These are phyloP conservation scores for Synergus gifuensis DNA, from an alignment of 2,888 invertebrate species.

Conservation along the genomic window DNA sequence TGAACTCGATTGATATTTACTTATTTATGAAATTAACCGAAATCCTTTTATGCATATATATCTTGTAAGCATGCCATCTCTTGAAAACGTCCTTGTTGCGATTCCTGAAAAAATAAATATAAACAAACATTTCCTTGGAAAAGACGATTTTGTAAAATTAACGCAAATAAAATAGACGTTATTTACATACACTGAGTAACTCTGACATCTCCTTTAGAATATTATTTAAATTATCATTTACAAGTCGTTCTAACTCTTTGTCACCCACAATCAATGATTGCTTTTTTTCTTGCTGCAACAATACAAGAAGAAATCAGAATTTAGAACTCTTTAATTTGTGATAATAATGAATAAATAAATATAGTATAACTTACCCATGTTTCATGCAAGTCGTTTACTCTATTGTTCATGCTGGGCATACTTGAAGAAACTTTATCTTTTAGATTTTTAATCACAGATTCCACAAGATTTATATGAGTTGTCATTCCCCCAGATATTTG, in stretches of 20 bases:
- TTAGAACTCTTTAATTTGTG: not conserved
- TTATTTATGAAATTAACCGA: not conserved
- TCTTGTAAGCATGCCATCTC: constrained; percentile 20
- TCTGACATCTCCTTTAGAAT: constrained; percentile 25
- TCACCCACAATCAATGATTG: not conserved
- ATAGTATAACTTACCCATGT: not conserved
- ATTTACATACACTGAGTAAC: not conserved
- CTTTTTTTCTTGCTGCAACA: constrained; percentile 20
- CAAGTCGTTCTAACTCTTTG: not conserved
- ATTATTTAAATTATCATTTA: constrained; percentile 28
- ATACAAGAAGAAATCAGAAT: not conserved
- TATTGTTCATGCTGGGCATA: constrained; percentile 16
- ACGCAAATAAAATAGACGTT: not conserved
- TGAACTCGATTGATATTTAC: not conserved
- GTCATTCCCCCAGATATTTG: not conserved
- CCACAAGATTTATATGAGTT: not conserved
- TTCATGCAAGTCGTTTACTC: constrained; percentile 10
- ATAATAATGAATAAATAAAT: not conserved
- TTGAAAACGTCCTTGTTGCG: constrained; percentile 16
- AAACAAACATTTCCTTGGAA: not conserved
- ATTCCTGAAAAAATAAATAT: constrained; percentile 7
- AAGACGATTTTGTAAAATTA: not conserved
- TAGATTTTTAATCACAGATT: constrained; percentile 13
- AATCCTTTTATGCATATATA: not conserved
- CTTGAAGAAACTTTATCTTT: not conserved